A percentile compares a stretch with the other conserved stretches of the same genome.
Conservation (phyloP, 2,113 vertebrate species). For the Osmerus eperlanus region DNA sequence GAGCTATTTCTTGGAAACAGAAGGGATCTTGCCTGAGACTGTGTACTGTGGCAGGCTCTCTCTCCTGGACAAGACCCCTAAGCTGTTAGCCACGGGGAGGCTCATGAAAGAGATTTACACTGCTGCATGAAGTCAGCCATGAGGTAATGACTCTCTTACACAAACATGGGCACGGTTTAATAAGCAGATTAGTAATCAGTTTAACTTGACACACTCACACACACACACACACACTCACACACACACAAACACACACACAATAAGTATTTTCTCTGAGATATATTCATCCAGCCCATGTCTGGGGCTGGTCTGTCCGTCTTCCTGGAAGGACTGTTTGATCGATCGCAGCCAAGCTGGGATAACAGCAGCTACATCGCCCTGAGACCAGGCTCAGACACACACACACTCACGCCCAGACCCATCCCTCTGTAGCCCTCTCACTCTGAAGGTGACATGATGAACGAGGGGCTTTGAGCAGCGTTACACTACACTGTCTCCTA, state of each 20-base stretch:
- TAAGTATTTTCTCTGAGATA: neutral
- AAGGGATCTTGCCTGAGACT: neutral
- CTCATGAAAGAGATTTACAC: constrained; percentile 15
- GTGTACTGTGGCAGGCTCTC: neutral
- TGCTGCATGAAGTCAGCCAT: constrained; percentile 10
- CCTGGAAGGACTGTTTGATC: neutral
- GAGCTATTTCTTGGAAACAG: neutral
- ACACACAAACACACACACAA: constrained; percentile 7
- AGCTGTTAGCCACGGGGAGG: constrained; percentile 15
- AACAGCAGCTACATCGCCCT: neutral
- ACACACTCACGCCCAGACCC: constrained; percentile 1
- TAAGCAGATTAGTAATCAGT: constrained; percentile 34
- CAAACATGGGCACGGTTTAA: constrained; percentile 17
- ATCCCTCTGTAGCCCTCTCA: constrained; percentile 7
- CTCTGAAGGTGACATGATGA: neutral
- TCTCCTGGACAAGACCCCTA: neutral
- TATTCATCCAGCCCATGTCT: neutral
- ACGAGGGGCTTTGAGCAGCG: neutral
- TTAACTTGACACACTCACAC: constrained; percentile 7
- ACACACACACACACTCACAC: neutral
- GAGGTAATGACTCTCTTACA: constrained; percentile 26
- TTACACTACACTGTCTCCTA: neutral
- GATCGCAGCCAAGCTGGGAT: neutral
- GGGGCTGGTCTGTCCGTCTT: neutral
- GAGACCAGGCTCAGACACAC: neutral